Evolutionary conservation across 2,113 vertebrate species (phyloP).

Genomic region (Bos indicus): DNA sequence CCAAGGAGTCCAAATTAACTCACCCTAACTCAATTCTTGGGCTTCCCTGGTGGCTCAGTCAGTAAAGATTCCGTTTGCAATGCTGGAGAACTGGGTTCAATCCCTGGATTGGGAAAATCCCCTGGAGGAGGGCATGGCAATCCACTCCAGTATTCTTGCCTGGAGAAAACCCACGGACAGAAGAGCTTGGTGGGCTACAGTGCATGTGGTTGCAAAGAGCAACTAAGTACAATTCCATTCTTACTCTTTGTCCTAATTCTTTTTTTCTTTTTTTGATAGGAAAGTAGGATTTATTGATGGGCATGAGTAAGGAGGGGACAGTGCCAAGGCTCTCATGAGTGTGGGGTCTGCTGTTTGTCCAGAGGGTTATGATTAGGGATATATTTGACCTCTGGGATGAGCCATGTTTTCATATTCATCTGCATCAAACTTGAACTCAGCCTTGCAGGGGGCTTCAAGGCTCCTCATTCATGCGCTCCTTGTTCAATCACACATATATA

Average conservation of each 20-base stretch:
- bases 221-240: not conserved
- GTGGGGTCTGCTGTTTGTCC: not conserved
- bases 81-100: not conserved
- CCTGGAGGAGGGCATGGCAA: not conserved
- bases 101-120: not conserved
- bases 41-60: not conserved
- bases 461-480: not conserved
- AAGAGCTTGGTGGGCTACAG: not conserved
- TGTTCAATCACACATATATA: not conserved
- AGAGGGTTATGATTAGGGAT: not conserved
- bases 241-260: not conserved
- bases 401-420: not conserved
- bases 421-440: not conserved
- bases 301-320: not conserved
- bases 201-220: not conserved
- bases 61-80: not conserved
- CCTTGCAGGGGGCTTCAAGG: not conserved
- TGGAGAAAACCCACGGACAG: not conserved
- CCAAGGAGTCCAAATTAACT: not conserved
- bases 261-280: not conserved
- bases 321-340: not conserved
- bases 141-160: not conserved
- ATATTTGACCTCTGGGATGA: not conserved
- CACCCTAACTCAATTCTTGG: not conserved
- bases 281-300: not conserved